Conservation (phyloP, 2,797 vertebrate species). For the Megalops cyprinoides region DNA sequence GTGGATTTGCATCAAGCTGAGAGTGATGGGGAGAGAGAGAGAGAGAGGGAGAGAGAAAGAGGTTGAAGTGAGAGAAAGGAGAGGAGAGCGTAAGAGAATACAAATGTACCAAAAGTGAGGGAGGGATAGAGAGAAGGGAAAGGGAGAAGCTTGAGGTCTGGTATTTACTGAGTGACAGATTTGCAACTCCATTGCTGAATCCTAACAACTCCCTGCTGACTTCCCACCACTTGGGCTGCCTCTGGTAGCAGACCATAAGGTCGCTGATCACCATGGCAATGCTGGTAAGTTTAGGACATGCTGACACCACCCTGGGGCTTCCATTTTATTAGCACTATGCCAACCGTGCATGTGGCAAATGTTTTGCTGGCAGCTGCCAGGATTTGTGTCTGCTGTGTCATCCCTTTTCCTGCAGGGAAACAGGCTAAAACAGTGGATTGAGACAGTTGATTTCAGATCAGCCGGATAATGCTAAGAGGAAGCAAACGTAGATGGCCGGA, state of each 20-base stretch:
- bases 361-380: neutral
- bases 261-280: neutral
- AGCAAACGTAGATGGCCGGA: neutral
- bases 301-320: neutral
- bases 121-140: neutral
- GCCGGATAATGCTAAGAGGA: neutral
- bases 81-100: neutral
- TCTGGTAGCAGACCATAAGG: constrained; percentile 4
- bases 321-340: neutral
- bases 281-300: neutral
- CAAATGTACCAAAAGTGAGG: too few relatives aligned
- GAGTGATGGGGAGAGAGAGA: constrained; percentile 15
- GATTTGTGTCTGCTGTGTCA: neutral
- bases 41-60: neutral
- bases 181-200: neutral
- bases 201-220: neutral
- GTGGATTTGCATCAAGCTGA: constrained; percentile 34
- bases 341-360: neutral
- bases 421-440: neutral
- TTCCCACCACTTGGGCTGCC: neutral
- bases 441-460: neutral
- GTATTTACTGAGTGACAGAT: neutral
- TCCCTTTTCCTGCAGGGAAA: neutral
- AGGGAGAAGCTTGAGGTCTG: neutral
- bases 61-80: neutral